phyloP scores from a whole-genome alignment of 2,888 invertebrate genomes.

The Barypeithes pellucidus region DNA sequence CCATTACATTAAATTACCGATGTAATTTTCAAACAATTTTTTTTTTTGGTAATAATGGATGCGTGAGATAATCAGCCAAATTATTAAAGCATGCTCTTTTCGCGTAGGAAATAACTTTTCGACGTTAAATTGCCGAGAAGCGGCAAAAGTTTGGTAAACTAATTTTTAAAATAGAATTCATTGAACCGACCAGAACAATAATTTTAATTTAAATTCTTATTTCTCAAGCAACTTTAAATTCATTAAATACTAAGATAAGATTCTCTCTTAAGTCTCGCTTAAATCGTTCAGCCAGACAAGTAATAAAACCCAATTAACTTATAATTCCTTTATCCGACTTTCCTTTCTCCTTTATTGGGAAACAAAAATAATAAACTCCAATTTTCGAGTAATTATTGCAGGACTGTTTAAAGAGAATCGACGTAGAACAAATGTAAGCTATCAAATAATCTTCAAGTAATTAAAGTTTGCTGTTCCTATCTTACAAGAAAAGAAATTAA shows the following conservation, averaged over 20 bases:
- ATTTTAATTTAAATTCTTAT: conserved; percentile 16
- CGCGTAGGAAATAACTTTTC: no score
- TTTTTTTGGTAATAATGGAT: no score
- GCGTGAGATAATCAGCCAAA: no score
- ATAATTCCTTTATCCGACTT: conserved; percentile 54
- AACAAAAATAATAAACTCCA: conserved; percentile 56
- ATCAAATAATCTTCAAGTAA: conserved; percentile 52
- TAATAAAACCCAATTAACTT: conserved; percentile 55
- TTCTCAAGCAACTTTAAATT: conserved; percentile 31
- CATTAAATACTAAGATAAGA: conserved; percentile 48
- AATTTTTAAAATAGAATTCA: background rate
- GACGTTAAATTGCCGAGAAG: background rate
- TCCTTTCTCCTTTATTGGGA: conserved; percentile 53
- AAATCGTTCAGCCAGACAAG: conserved; percentile 53
- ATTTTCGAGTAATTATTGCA: conserved; percentile 55
- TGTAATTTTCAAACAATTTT: no score
- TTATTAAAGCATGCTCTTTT: no score
- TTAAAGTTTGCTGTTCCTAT: conserved; percentile 50
- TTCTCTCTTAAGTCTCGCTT: conserved; percentile 46
- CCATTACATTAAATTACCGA: no score
- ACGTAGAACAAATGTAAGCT: conserved; percentile 53
- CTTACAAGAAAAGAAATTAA: background rate
- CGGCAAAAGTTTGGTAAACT: background rate
- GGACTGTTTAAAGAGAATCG: conserved; percentile 53
- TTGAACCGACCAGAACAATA: background rate